Percentiles rank a stretch among this genome's conserved stretches.
phyloP scores from a whole-genome alignment of 2,888 invertebrate genomes.

The Petrolisthes cinctipes region DNA sequence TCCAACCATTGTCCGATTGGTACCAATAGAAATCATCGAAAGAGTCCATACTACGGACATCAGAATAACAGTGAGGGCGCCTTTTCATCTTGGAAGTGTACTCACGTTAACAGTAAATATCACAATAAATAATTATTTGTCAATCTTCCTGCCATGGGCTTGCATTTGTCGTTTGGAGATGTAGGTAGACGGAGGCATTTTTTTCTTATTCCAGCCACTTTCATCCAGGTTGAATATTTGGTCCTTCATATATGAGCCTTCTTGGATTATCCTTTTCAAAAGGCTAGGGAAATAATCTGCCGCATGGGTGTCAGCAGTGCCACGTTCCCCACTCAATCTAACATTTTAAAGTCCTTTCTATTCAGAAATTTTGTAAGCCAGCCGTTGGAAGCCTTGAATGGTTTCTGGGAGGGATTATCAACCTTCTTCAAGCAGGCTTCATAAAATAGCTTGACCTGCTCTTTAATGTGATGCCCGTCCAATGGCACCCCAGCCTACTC shows the following conservation, averaged over 20 bases:
- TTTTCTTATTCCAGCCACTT: conserved; percentile 10
- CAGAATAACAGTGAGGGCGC: neutral
- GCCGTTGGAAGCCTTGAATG: conserved; percentile 14
- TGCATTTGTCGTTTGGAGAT: neutral
- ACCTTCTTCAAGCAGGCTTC: neutral
- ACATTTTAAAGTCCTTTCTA: neutral
- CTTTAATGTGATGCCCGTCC: neutral
- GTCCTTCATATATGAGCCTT: neutral
- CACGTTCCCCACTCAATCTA: neutral
- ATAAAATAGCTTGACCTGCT: neutral
- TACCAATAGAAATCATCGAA: neutral
- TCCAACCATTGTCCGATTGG: neutral
- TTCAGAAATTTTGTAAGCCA: conserved; percentile 15
- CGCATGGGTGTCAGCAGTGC: neutral
- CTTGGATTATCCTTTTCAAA: neutral
- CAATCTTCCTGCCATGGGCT: neutral
- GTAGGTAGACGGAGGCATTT: conserved; percentile 6
- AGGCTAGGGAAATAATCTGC: neutral
- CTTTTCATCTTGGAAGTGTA: neutral
- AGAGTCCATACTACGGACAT: neutral
- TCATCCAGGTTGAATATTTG: conserved; percentile 8
- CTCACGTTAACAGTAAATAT: neutral
- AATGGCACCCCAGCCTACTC: neutral
- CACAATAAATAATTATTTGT: neutral
- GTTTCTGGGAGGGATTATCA: neutral